Base-by-base conservation (phyloP, 2,888 invertebrate species). In the Lampropteryx suffumata region DNA sequence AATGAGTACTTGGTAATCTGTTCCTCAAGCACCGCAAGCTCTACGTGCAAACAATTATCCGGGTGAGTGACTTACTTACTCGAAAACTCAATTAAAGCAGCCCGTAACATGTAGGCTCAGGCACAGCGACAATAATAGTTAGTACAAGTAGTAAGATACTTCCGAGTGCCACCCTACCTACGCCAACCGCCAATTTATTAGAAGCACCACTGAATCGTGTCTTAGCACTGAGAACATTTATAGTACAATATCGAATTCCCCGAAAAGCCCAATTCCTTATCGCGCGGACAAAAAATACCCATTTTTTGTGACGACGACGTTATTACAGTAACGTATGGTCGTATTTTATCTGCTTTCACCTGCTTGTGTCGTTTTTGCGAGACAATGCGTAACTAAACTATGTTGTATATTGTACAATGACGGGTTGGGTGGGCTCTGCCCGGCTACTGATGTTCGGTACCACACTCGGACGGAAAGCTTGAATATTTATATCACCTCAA, bases 401-500 rank as follows among this genome's bases (percentile, higher is more conserved):
- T 24, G 24, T 1, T 24, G 3, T 24, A 24, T 24, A 7, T 1
- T 24, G 3, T 24, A 24, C 24, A 24, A 79, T 74, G 64, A 65
- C 62, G 61, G 68, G 69, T 60, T 82, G 87, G 84, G 86, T 84
- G 86, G 84, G 73, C 24, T 10, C 10, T 24, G 10, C 48, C 40
- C 33, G 14, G 32, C 33, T 42, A 42, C 24, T n/a, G 13, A 13
- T 7, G 35, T 35, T 24, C 26, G 29, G 32, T 61, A 62, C 10
- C 24, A 13, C 32, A 24, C 35, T 35, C 24, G 17, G 35, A 35
- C 21, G 24, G 34, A 35, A 10, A 69, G 65, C 65, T 70, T 71
- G 76, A 70, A 77, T 84, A 81, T 81, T 82, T 79, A 82, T 84
- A 79, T 75, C 71, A 60, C 61, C 64, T 73, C 71, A 59, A 68